phyloP scores from a whole-genome alignment of 2,797 vertebrate species.

The Falco concolor region DNA sequence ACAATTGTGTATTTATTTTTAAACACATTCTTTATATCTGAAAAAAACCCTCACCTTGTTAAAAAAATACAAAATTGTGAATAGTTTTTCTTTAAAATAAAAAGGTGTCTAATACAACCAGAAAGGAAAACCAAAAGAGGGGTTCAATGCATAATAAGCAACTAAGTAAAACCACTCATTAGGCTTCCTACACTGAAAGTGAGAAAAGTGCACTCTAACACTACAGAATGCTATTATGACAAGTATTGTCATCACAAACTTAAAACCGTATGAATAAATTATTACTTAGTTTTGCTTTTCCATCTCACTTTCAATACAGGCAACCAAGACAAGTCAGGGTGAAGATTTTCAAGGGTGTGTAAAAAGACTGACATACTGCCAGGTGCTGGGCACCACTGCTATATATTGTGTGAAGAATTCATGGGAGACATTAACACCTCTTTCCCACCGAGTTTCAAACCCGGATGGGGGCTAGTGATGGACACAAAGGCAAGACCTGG shows the following conservation, averaged over 20 bases:
- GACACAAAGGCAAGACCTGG: background rate
- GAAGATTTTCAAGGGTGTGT: background rate
- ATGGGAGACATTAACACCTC: background rate
- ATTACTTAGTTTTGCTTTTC: background rate
- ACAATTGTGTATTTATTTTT: background rate
- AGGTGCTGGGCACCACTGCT: accelerated
- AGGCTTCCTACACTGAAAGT: background rate
- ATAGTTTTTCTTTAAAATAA: background rate
- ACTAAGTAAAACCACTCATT: background rate
- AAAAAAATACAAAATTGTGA: background rate
- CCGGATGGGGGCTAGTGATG: background rate
- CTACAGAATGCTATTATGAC: background rate
- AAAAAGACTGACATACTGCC: background rate
- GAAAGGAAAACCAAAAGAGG: background rate
- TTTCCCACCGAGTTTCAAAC: background rate
- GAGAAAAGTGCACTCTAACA: background rate
- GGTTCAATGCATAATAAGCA: background rate
- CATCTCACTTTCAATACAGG: background rate
- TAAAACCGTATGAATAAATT: background rate
- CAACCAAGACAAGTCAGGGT: background rate
- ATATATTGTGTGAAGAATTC: background rate
- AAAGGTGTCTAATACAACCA: background rate
- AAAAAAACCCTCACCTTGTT: background rate
- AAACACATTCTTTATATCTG: background rate
- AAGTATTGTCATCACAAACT: background rate